Evolutionary conservation across 1,140 invertebrate genomes (phyloP).

Genomic region (Lamellibrachia luymesi): DNA sequence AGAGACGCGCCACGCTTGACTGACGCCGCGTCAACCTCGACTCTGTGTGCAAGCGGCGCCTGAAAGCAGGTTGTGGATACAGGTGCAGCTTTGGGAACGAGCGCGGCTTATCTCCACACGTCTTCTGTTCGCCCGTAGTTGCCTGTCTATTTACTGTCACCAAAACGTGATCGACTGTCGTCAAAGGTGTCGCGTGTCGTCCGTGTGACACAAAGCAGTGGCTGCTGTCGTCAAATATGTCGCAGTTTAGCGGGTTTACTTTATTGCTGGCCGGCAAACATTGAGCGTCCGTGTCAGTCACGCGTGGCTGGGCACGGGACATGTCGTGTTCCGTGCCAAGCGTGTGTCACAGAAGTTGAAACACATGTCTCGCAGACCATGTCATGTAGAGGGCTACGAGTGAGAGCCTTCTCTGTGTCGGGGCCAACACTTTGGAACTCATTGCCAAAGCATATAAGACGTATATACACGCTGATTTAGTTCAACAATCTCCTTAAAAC

Average conservation of each 20-base stretch:
- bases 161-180: not conserved
- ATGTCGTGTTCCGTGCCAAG: not conserved
- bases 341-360: too few species aligned
- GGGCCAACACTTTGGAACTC: too few species aligned
- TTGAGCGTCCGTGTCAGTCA: not conserved
- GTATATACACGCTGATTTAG: too few species aligned
- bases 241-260: not conserved
- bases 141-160: slow-evolving; percentile 4
- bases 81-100: not conserved
- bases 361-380: too few species aligned
- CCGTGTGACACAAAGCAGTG: not conserved
- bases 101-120: not conserved
- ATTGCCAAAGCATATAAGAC: too few species aligned
- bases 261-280: not conserved
- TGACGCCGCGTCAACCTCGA: not conserved
- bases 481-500: too few species aligned
- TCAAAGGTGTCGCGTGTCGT: not conserved
- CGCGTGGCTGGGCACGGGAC: not conserved
- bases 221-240: slow-evolving; percentile 4
- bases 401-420: too few species aligned
- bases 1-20: not conserved
- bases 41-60: not conserved
- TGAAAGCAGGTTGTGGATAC: not conserved
- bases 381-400: too few species aligned
- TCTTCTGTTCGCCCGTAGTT: not conserved